Base-by-base conservation (phyloP, 1,140 invertebrate genomes). In the Hyposmocoma kahamanoa region DNA sequence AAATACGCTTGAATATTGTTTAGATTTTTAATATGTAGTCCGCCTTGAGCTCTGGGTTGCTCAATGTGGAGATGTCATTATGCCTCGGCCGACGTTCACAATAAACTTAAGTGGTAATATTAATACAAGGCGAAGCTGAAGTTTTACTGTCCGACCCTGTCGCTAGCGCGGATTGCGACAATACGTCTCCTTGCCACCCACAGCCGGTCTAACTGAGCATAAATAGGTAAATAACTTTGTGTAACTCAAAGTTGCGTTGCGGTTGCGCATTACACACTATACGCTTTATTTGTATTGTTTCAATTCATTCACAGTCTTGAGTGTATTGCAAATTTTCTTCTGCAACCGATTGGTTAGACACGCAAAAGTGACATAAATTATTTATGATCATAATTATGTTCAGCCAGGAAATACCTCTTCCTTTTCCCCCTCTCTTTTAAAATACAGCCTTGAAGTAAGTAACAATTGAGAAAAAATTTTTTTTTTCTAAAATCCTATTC, bases 1-100 rank as follows among this genome's bases (percentile, higher is more conserved):
- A 69, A 73, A 77, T 59, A 63, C 46, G 56, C 47, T 50, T 59
- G 30, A 57, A 77, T 64, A 73, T 72, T 74, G 72, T 74, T 77
- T 76, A 77, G 61, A 65, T 69, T 70, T 76, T 74, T 73, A 76
- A 75, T 73, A 76, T 72, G 62, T 68, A 24, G 72, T 54, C 76
- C 52, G 67, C 80, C 77, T 81, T 84, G 80, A 72, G 53, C 54
- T 51, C 36, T 41, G 26, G 13, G 41, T 80, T 77, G 53, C 72
- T 63, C 66, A 76, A 81, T 66, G 59, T 63, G 57, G 59, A 72
- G 71, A 75, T 67, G 64, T 47, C 64, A 71, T 70, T 70, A 67
- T 61, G 53, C 56, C 50, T 53, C 60, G 59, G 63, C 47, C 61
- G 42, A 56, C 48, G 60, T 57, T 56, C 53, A 62, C 52, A 57